Conservation (phyloP, 2,797 vertebrate species). For the Craterocephalus amniculus region DNA sequence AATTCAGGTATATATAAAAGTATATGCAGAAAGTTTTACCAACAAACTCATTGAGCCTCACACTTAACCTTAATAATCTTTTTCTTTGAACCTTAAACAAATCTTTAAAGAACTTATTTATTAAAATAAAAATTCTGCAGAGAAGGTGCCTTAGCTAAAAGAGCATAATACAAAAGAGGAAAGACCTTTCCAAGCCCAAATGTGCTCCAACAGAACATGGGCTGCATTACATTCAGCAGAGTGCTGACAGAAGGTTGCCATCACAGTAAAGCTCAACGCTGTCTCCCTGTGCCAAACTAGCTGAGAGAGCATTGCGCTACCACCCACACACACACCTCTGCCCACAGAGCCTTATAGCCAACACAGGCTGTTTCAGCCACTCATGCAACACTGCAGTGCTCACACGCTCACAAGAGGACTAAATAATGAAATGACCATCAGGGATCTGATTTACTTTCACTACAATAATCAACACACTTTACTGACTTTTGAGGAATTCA, state of each 20-base stretch:
- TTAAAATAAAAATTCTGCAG: not conserved
- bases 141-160: constrained; percentile 16
- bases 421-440: constrained; percentile 1
- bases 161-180: constrained; percentile 5
- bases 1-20: constrained; percentile 2
- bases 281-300: constrained; percentile 73
- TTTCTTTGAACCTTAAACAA: constrained; percentile 3
- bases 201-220: constrained; percentile 10
- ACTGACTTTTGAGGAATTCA: constrained; percentile 1
- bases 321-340: constrained; percentile 75
- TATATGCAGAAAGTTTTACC: not conserved
- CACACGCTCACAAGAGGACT: constrained; percentile 28
- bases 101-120: constrained; percentile 19
- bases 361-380: constrained; percentile 64
- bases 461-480: not conserved
- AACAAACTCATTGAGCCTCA: not conserved
- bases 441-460: constrained; percentile 6
- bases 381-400: constrained; percentile 51
- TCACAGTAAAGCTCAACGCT: constrained; percentile 67
- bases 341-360: constrained; percentile 67
- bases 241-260: constrained; percentile 74
- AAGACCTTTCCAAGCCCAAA: constrained; percentile 1
- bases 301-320: constrained; percentile 67
- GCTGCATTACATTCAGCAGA: constrained; percentile 46
- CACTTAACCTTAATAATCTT: not conserved